Conservation (phyloP, 2,888 invertebrate species). For the Chelonus formosanus region DNA sequence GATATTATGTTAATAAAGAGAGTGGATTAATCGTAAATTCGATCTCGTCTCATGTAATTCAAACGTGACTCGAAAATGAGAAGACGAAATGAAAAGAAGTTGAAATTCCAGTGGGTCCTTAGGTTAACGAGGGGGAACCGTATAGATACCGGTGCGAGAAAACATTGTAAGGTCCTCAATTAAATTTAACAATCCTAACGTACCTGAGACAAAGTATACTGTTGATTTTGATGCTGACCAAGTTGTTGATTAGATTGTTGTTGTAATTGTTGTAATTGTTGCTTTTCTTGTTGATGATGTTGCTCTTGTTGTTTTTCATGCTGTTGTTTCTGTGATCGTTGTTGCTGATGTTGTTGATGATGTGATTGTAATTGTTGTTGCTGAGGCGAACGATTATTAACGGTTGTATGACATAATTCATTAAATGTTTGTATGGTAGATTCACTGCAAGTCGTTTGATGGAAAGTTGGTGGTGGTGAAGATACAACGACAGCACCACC, state of each 20-base stretch:
- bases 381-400: constrained; percentile 54
- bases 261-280: constrained; percentile 11
- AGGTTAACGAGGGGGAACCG: constrained; percentile 13
- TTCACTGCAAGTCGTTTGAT: constrained; percentile 47
- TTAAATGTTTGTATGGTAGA: constrained; percentile 64
- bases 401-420: constrained; percentile 71
- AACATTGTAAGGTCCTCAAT: constrained; percentile 23
- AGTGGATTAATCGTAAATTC: constrained; percentile 5
- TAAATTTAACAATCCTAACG: constrained; percentile 32
- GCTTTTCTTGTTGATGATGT: background rate
- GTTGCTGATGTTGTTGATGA: constrained; percentile 42
- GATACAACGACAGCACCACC: constrained; percentile 68
- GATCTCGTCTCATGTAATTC: constrained; percentile 7
- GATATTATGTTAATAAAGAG: background rate
- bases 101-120: constrained; percentile 18
- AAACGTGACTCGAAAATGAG: constrained; percentile 8
- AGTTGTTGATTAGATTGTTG: constrained; percentile 28
- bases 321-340: constrained; percentile 41
- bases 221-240: constrained; percentile 38
- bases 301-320: constrained; percentile 33
- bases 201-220: constrained; percentile 56
- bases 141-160: constrained; percentile 14
- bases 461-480: constrained; percentile 67
- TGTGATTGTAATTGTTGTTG: constrained; percentile 46
- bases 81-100: constrained; percentile 5